Evolutionary conservation across 2,888 invertebrate genomes (phyloP), one percentile per base, ranked within the genome.

Genomic region (Embidobia sp.): DNA sequence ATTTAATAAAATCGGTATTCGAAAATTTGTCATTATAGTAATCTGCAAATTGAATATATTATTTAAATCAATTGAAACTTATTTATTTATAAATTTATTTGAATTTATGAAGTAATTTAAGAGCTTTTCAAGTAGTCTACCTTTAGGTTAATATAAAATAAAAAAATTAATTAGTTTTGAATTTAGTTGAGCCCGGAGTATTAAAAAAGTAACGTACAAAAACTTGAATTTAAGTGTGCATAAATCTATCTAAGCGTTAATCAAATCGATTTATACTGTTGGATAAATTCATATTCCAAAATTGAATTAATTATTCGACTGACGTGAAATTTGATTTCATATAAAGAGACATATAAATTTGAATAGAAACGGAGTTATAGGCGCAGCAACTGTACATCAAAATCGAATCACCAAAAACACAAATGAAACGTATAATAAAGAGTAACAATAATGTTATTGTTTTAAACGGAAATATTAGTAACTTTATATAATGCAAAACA

Each of bases 401-500:
- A 27, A 46, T 53, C 29, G 31, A 37, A 27, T 16, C 53, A 53
- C 55, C 55, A 40, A 48, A 40, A 63, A 55, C 40, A 37, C 55
- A 57, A 35, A 53, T 49, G 48, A 67, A 69, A 49, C 19, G 18
- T 63, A 49, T 40, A 57, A 49, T 51, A 48, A 64, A 72, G 31
- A 33, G 11, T 42, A 40, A 64, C 40, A 42, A 57, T 27, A 40
- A 33, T 48, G 64, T 73, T 73, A 73, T 57, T 63, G 19, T 55
- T 64, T 42, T 37, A 18, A 49, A 64, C 26, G 33, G 37, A 73
- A 63, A 64, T 64, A 73, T 73, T 73, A 73, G 73, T 73, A 64
- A 73, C 49, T 31, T 57, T 26, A 59, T 48, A 63, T 40, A 57
- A 73, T 33, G 46, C 42, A 31, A 64, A 16, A 64, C 37, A 64